Evolutionary conservation across 2,888 invertebrate genomes (phyloP), one percentile per base, ranked within the genome.

Genomic region (Cantharis flavilabris): DNA sequence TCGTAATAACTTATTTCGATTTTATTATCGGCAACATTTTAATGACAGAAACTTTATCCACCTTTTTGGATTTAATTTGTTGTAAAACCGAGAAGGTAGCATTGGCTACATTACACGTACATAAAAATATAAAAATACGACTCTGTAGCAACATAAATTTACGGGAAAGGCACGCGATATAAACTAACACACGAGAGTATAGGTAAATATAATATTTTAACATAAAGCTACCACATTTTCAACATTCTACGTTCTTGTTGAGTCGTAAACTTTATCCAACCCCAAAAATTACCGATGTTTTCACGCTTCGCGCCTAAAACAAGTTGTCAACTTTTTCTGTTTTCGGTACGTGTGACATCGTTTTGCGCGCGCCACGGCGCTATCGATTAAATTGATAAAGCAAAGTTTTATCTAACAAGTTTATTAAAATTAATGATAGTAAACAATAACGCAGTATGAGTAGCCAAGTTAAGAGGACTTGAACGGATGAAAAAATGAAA

Each of bases 381-480:
- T 49, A 49, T 49, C 49, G 65, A 23, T 23, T 23, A 67, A 67
- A 67, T 67, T 67, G 65, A 67, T 26, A 67, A 67, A 23, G 26
- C 16, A 67, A 67, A 67, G 13, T 26, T 67, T 65, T 72, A 62
- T 30, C 64, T 72, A 78, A 78, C 70, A 72, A 73, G 28, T 75
- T 76, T 78, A 78, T 81, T 77, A 80, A 80, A 82, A 82, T 82
- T 82, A 82, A 82, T 82, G 81, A 82, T 80, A 49, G 76, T 72
- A 76, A 81, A 81, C 79, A 80, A 81, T 77, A 69, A 76, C 81
- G 20, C 81, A 82, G 81, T 82, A 71, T 80, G 81, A 82, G 81
- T 82, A 82, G 81, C 81, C 33, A 72, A 62, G 62, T 65, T 73
- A 71, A 67, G 75, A 77, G 75, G 67, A 75, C 73, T 75, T 70